Base-by-base conservation (phyloP, 2,888 invertebrate genomes). In the Eubasilissa splendida region DNA sequence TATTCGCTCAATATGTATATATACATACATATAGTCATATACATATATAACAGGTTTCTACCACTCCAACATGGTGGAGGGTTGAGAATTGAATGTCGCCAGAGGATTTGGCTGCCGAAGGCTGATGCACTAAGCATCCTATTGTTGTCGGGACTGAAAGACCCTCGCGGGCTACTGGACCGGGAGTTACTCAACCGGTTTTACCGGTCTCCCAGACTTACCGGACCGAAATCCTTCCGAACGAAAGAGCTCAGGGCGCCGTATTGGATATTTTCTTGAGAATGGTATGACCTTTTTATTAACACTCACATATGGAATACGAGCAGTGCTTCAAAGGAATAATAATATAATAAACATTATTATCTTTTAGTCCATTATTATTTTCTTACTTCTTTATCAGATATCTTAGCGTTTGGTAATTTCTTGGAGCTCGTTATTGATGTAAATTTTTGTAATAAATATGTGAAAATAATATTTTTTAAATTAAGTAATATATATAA, bases 91-190 rank as follows among this genome's bases (percentile, higher is more conserved):
- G 70, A 70, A 53, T 70, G 70, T 70, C 70, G 70, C 52, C 70
- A 53, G 70, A 70, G 70, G 74, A 74, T 59, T 74, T 58, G 74
- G 59, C 42, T 74, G 74, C 59, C 33, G 53, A 59, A 58, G 33
- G 33, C 59, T 74, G 76, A 60, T 60, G 76, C 76, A 60, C 76
- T 76, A 76, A 76, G 76, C 53, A 63, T 63, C 63, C 63, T 58
- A 76, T 76, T 76, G 76, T 76, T 63, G 63, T 52, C 52, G 22
- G 74, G 42, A 5, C 22, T 9, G 59, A 74, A 58, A 74, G 58
- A 74, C 31, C 58, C n/a, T 33, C 7, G 33, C 52, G 71, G 53
- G 22, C 7, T 71, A 53, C 12, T 14, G 56, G 52, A 14, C 10
- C 54, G 11, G 22, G 71, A 71, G n/a, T 71, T 53, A 56, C 22